Conservation (phyloP, 2,888 invertebrate genomes). For the Acrobeloides nanus region DNA sequence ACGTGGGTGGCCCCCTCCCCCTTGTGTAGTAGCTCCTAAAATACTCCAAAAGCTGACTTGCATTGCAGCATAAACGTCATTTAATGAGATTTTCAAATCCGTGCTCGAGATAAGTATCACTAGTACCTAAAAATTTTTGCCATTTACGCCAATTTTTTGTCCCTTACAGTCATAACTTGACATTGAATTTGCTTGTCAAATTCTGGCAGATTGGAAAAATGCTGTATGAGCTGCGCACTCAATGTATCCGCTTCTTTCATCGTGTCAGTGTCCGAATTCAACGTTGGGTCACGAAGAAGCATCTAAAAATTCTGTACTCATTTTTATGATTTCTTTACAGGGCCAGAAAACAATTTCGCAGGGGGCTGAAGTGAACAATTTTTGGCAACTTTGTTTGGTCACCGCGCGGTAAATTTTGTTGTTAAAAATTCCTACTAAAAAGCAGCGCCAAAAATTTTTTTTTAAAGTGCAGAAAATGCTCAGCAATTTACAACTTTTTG, state of each 20-base stretch:
- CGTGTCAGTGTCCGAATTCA: conserved; percentile 22
- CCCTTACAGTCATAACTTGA: conserved; percentile 38
- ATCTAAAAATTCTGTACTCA: conserved; percentile 13
- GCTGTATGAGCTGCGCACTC: conserved; percentile 64
- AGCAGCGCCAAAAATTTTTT: too few species aligned
- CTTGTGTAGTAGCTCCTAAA: too few species aligned
- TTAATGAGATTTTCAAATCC: conserved; percentile 32
- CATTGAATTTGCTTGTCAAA: conserved; percentile 42
- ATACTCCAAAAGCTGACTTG: conserved; percentile 21
- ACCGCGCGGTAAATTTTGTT: too few species aligned
- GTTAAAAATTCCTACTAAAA: too few species aligned
- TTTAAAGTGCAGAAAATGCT: too few species aligned
- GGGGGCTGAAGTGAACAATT: too few species aligned
- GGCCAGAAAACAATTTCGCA: too few species aligned
- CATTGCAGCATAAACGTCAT: conserved; percentile 36
- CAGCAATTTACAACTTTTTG: too few species aligned
- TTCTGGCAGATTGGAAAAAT: conserved; percentile 37
- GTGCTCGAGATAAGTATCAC: conserved; percentile 44
- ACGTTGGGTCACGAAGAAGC: conserved; percentile 34
- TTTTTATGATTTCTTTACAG: background rate
- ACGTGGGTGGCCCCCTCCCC: too few species aligned
- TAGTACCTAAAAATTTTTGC: conserved; percentile 29
- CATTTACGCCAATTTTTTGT: conserved; percentile 1
- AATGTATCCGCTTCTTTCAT: conserved; percentile 61
- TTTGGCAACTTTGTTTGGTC: too few species aligned